These are phyloP conservation scores for Drosophila paranaensis DNA, from an alignment of 2,888 invertebrate species.

Conservation along the genomic window DNA sequence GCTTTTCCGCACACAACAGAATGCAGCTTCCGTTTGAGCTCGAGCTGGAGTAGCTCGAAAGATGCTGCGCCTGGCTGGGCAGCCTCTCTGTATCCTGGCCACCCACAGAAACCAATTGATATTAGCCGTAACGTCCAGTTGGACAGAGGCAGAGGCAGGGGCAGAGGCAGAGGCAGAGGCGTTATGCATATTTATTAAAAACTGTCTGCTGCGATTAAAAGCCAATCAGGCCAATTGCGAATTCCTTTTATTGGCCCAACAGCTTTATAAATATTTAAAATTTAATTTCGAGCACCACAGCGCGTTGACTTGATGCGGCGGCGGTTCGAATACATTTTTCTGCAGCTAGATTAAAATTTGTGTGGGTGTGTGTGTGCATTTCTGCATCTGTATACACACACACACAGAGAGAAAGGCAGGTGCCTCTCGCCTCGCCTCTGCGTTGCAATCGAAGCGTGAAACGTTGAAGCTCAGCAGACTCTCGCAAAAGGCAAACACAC, in stretches of 20 bases:
- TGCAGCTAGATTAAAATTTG: constrained; percentile 60
- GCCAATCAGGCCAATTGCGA: constrained; percentile 78
- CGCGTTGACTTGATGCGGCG: constrained; percentile 57
- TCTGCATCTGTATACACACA: constrained; percentile 26
- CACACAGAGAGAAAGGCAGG: constrained; percentile 13
- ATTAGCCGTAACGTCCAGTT: constrained; percentile 44
- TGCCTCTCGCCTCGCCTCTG: constrained; percentile 29
- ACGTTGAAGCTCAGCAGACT: constrained; percentile 61
- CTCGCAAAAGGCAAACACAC: constrained; percentile 70
- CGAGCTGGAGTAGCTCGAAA: constrained; percentile 23
- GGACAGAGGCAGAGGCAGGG: too few relatives aligned
- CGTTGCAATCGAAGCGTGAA: constrained; percentile 75
- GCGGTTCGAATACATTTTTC: constrained; percentile 46
- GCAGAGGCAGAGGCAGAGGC: too few relatives aligned
- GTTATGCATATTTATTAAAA: constrained; percentile 80
- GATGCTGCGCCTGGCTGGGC: constrained; percentile 15
- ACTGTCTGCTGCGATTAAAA: constrained; percentile 80
- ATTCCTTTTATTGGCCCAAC: constrained; percentile 75
- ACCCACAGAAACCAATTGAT: constrained; percentile 38
- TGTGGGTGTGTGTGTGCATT: constrained; percentile 22
- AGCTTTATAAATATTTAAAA: constrained; percentile 79
- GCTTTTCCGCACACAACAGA: constrained; percentile 63
- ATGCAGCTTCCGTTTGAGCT: constrained; percentile 59
- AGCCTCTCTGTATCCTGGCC: background rate
- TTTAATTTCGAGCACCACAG: constrained; percentile 73